A percentile compares a stretch with the other conserved stretches of the same genome.
These are phyloP conservation scores for Clarias batrachus DNA, from an alignment of 2,113 vertebrate species.

Conservation along the genomic window DNA sequence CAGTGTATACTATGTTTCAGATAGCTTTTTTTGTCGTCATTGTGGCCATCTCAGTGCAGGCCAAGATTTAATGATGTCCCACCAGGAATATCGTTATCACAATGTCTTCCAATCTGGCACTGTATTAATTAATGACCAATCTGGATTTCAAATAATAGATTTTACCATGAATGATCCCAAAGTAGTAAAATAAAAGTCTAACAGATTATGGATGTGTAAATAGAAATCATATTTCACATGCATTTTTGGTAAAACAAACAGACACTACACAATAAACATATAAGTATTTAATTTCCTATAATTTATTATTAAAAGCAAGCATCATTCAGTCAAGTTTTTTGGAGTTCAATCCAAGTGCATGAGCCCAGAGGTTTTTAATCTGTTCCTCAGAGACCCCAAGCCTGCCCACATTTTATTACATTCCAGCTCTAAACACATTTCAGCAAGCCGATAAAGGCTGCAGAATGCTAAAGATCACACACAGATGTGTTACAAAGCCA, in stretches of 20 bases:
- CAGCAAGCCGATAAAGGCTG: background rate
- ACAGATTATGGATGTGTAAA: background rate
- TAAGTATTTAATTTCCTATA: constrained; percentile 37
- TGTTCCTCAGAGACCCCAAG: background rate
- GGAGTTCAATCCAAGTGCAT: background rate
- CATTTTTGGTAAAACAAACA: constrained; percentile 24
- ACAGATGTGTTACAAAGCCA: background rate
- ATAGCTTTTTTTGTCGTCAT: background rate
- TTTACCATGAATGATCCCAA: background rate
- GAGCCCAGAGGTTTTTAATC: background rate
- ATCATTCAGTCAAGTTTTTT: background rate
- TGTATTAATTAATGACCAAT: background rate
- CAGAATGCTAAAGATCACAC: background rate
- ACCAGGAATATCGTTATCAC: background rate
- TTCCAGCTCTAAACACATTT: background rate
- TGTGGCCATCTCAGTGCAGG: background rate
- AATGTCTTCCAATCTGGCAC: background rate
- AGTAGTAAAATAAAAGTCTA: background rate
- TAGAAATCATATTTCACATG: constrained; percentile 23
- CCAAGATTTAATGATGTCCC: background rate
- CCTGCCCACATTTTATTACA: constrained; percentile 2
- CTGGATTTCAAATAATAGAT: background rate
- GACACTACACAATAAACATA: constrained; percentile 3
- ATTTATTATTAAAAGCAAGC: constrained; percentile 45
- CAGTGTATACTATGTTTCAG: too few relatives aligned